These are phyloP conservation scores for Odontamblyopus rebecca DNA, from an alignment of 2,797 vertebrate genomes.

Conservation along the genomic window DNA sequence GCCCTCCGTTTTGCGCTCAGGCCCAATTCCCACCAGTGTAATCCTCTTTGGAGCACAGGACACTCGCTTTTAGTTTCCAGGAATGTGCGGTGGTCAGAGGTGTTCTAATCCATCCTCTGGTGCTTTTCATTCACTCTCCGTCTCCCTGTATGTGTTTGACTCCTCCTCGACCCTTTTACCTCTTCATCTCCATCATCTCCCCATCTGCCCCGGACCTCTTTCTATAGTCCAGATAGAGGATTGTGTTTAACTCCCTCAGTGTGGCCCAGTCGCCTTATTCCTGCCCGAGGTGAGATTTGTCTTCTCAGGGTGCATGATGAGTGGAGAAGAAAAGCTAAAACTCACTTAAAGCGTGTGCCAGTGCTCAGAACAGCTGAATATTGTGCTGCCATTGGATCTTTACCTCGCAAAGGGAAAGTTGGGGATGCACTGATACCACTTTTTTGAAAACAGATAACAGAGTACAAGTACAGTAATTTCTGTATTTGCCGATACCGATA, in stretches of 20 bases:
- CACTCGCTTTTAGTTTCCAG: slow-evolving; percentile 68
- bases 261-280: slow-evolving; percentile 78
- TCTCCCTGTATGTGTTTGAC: slow-evolving; percentile 39
- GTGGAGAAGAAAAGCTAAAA: slow-evolving; percentile 18
- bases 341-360: too few species aligned
- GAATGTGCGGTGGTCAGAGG: slow-evolving; percentile 71
- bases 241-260: slow-evolving; percentile 75
- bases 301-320: slow-evolving; percentile 44
- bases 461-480: too few species aligned
- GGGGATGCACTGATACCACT: too few species aligned
- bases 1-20: slow-evolving; percentile 39
- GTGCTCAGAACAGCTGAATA: too few species aligned
- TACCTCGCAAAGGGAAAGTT: too few species aligned
- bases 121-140: slow-evolving; percentile 53
- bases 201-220: slow-evolving; percentile 42
- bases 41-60: slow-evolving; percentile 72
- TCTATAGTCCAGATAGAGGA: slow-evolving; percentile 77
- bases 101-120: slow-evolving; percentile 63
- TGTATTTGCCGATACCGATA: too few species aligned
- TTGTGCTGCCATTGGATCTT: too few species aligned
- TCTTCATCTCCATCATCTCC: slow-evolving; percentile 50
- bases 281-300: slow-evolving; percentile 83
- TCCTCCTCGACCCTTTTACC: slow-evolving; percentile 31
- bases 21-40: slow-evolving; percentile 67
- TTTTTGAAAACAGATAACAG: too few species aligned